Conservation (phyloP, 1,140 invertebrate species). For the Drosophila lowei region DNA sequence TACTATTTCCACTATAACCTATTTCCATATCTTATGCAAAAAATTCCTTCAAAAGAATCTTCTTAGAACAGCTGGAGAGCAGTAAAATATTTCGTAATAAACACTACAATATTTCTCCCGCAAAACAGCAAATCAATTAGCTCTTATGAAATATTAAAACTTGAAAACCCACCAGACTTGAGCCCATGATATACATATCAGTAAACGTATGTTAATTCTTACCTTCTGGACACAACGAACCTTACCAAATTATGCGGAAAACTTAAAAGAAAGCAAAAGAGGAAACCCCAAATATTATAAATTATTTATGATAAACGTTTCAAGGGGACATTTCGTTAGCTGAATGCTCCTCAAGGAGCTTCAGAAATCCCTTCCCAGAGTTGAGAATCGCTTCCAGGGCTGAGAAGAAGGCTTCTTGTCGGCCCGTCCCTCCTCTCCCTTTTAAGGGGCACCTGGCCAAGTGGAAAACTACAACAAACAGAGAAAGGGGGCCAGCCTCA, state of each 20-base stretch:
- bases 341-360: slow-evolving; percentile 35
- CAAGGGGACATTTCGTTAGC: slow-evolving; percentile 60
- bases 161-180: slow-evolving; percentile 25
- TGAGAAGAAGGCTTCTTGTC: background rate
- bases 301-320: slow-evolving; percentile 76
- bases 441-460: slow-evolving; percentile 45
- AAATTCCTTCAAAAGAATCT: too few relatives aligned
- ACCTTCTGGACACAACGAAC: slow-evolving; percentile 19
- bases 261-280: slow-evolving; percentile 19
- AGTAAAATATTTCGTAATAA: too few relatives aligned
- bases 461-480: slow-evolving; percentile 59
- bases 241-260: slow-evolving; percentile 46
- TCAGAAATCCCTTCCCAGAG: slow-evolving; percentile 11
- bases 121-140: too few relatives aligned
- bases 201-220: slow-evolving; percentile 17
- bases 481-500: slow-evolving; percentile 54
- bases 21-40: too few relatives aligned
- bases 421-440: background rate
- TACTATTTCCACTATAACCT: too few relatives aligned
- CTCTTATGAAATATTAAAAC: slow-evolving; percentile 6
- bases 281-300: slow-evolving; percentile 56
- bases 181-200: slow-evolving; percentile 16
- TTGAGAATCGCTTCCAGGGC: slow-evolving; percentile 7
- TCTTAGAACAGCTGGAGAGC: too few relatives aligned
- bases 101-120: too few relatives aligned